A percentile compares a stretch with the other conserved stretches of the same genome.
Evolutionary conservation across 2,113 vertebrate species (phyloP).

Genomic region (Ginglymostoma cirratum): DNA sequence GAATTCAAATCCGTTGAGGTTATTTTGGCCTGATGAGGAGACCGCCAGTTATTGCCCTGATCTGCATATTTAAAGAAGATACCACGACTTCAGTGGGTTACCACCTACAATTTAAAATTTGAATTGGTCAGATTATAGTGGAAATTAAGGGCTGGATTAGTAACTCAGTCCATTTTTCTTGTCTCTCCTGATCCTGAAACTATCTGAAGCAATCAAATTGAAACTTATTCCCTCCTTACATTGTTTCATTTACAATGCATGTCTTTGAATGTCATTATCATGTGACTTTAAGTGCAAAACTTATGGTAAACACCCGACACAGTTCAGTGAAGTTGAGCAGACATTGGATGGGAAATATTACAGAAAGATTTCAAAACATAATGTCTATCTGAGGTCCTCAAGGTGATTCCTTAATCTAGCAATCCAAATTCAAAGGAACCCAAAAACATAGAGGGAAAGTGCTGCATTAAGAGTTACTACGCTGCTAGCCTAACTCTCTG

Average conservation of each 20-base stretch:
- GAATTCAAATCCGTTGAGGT: neutral
- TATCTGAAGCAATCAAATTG: neutral
- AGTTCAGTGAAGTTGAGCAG: neutral
- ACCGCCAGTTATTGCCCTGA: no score
- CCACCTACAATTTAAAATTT: neutral
- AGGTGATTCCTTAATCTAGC: neutral
- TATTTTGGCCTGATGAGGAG: neutral
- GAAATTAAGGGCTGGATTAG: neutral
- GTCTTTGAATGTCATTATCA: no score
- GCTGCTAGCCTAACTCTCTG: neutral
- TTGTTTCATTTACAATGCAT: neutral
- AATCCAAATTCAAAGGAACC: neutral
- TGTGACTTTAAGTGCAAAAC: no score
- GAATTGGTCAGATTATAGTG: no score
- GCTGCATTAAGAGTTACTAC: neutral
- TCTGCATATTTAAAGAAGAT: neutral
- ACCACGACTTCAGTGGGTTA: no score
- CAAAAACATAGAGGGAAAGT: neutral
- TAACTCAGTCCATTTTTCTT: neutral
- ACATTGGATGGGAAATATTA: neutral
- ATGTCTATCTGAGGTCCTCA: neutral
- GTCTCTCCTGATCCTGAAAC: no score
- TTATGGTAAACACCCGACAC: neutral
- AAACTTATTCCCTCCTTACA: neutral
- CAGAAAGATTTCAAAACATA: neutral